phyloP scores from a whole-genome alignment of 23 tunicate species.

The Halocynthia roretzi region DNA sequence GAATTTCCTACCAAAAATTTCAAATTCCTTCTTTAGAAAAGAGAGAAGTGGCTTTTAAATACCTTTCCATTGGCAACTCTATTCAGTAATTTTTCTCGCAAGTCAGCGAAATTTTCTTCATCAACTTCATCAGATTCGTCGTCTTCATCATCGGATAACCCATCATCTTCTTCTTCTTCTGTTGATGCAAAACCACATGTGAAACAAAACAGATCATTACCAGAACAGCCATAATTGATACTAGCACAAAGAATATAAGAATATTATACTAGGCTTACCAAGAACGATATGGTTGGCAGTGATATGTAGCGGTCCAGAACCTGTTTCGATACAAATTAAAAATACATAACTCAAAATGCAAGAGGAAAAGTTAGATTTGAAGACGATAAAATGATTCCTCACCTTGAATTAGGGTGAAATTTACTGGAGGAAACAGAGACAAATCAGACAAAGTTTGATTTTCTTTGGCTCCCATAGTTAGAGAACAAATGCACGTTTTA shows the following conservation, averaged over 20 bases:
- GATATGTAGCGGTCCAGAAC: conserved; percentile 72
- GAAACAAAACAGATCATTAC: too few species aligned
- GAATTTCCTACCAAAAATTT: too few species aligned
- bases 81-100: too few species aligned
- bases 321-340: conserved; percentile 29
- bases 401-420: conserved; percentile 79
- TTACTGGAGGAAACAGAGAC: conserved; percentile 73
- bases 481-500: conserved; percentile 63
- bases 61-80: too few species aligned
- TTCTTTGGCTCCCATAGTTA: conserved; percentile 47
- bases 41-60: too few species aligned
- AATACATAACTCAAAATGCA: not conserved
- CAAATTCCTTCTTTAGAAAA: too few species aligned
- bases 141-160: conserved; percentile 11
- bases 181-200: not conserved
- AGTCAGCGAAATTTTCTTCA: not conserved
- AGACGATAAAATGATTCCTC: not conserved
- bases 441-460: conserved; percentile 56
- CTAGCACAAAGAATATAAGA: too few species aligned
- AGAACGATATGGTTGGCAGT: conserved; percentile 71
- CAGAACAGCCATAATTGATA: too few species aligned
- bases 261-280: conserved; percentile 36
- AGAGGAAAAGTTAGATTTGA: not conserved
- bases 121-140: conserved; percentile 25
- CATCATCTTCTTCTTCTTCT: not conserved